phyloP scores from a whole-genome alignment of 2,888 invertebrate genomes.

The Acleris holmiana region DNA sequence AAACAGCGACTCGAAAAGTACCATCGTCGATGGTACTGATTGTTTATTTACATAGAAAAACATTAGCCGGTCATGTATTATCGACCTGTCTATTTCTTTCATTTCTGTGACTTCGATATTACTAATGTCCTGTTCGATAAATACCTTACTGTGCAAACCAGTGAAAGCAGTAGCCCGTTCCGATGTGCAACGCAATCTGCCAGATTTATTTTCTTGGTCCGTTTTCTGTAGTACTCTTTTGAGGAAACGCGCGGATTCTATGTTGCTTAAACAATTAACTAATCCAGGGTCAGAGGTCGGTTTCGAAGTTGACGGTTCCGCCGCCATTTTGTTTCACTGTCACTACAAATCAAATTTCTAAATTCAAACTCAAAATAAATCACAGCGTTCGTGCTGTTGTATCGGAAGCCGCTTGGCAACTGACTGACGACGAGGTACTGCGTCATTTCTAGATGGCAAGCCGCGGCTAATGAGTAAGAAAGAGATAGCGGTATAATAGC shows the following conservation, averaged over 20 bases:
- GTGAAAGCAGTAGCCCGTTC: conserved; percentile 8
- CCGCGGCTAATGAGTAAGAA: neutral
- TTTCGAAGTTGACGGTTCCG: conserved; percentile 17
- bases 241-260: conserved; percentile 29
- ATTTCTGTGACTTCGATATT: neutral
- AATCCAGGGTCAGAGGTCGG: neutral
- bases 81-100: conserved; percentile 43
- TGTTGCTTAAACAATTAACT: conserved; percentile 12
- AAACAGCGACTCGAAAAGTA: conserved; percentile 44
- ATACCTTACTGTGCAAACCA: conserved; percentile 13
- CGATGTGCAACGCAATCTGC: neutral
- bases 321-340: conserved; percentile 19
- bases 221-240: conserved; percentile 22
- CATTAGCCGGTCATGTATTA: conserved; percentile 44
- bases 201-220: neutral
- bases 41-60: conserved; percentile 42
- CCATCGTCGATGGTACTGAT: conserved; percentile 46
- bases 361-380: neutral
- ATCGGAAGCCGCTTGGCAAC: conserved; percentile 4
- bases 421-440: conserved; percentile 21
- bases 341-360: neutral
- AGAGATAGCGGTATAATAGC: conserved; percentile 6
- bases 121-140: neutral
- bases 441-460: neutral
- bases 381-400: neutral